Percentiles rank a stretch among this genome's conserved stretches.
Evolutionary conservation across 1,140 invertebrate species (phyloP).

Genomic region (Choristoneura fumiferana): DNA sequence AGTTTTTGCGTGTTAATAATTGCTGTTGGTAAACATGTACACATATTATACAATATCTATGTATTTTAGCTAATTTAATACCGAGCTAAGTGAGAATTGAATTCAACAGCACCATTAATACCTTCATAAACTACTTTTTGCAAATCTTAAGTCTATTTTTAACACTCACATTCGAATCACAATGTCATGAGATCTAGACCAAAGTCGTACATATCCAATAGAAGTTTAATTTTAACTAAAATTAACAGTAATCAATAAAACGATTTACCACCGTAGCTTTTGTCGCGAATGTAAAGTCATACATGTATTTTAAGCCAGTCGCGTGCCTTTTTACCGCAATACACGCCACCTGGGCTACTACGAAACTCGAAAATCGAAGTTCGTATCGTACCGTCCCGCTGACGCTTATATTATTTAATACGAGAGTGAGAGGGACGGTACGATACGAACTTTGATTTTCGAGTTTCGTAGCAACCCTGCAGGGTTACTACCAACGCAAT

Average conservation of each 20-base stretch:
- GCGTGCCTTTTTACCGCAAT: no score
- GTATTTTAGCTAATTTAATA: background rate
- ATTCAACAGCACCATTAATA: constrained; percentile 16
- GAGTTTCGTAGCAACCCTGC: no score
- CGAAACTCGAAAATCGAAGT: no score
- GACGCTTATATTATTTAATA: no score
- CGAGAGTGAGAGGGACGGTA: no score
- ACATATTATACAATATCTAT: background rate
- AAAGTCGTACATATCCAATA: constrained; percentile 3
- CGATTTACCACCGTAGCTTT: background rate
- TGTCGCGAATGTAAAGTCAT: no score
- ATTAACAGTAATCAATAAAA: constrained; percentile 2
- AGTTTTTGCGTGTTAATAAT: background rate
- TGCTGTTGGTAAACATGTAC: background rate
- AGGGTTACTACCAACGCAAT: no score
- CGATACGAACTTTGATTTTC: no score
- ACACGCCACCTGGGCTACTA: no score
- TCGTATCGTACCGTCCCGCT: no score
- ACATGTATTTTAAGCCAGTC: no score
- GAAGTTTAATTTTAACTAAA: background rate
- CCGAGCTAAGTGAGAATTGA: constrained; percentile 3
- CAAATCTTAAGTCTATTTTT: constrained; percentile 3
- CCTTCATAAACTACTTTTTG: background rate
- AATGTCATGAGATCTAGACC: constrained; percentile 5
- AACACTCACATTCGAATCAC: constrained; percentile 8